Conservation (phyloP, 2,797 vertebrate species). For the Hippoglossus hippoglossus region DNA sequence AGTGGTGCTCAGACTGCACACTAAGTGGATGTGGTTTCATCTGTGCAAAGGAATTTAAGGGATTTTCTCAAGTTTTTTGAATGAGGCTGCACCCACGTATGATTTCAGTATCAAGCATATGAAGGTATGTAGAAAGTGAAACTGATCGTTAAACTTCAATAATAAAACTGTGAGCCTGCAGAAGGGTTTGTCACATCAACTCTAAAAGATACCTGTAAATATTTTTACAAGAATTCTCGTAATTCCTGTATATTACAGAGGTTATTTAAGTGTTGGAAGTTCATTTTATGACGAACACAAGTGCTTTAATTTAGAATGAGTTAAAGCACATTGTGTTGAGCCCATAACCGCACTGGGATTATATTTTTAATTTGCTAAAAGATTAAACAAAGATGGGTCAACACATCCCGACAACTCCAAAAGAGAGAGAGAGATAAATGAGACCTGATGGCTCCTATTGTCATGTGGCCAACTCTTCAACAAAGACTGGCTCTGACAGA, state of each 20-base stretch:
- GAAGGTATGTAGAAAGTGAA: slow-evolving; percentile 1
- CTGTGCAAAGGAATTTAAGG: slow-evolving; percentile 18
- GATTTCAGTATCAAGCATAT: neutral
- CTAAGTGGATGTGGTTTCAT: slow-evolving; percentile 14
- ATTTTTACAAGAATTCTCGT: neutral
- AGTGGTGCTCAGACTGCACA: slow-evolving; percentile 4
- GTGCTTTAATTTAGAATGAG: neutral
- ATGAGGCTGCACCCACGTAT: neutral
- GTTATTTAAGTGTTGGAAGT: neutral
- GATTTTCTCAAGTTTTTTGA: slow-evolving; percentile 22
- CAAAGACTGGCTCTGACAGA: neutral
- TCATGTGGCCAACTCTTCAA: slow-evolving; percentile 10
- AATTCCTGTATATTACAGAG: neutral
- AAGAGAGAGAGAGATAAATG: slow-evolving; percentile 19
- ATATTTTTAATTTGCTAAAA: slow-evolving; percentile 16
- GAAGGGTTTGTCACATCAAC: neutral
- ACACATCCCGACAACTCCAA: neutral
- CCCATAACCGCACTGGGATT: neutral
- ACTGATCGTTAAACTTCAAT: neutral
- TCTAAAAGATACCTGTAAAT: slow-evolving; percentile 1
- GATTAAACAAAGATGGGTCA: slow-evolving; percentile 9
- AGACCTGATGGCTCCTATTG: slow-evolving; percentile 18
- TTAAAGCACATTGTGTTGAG: neutral
- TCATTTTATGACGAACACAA: neutral
- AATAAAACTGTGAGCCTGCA: neutral